Evolutionary conservation across 2,797 vertebrate genomes (phyloP).

Genomic region (Mus spretus): DNA sequence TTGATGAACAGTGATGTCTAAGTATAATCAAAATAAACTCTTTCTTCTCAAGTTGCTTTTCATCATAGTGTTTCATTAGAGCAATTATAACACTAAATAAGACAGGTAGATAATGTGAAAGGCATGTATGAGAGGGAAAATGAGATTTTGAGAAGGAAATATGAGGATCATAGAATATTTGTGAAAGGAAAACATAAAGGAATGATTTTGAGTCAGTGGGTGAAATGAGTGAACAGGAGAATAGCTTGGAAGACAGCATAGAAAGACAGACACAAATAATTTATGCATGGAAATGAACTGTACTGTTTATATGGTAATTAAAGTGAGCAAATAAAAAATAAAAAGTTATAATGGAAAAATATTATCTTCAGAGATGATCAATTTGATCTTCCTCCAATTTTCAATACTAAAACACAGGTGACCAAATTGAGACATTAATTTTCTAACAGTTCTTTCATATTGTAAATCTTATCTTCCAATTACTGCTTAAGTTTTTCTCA

Average conservation of each 20-base stretch:
- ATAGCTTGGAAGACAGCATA: not conserved
- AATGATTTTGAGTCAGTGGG: rapidly evolving
- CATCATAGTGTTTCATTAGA: not conserved
- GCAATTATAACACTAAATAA: not conserved
- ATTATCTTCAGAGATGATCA: not conserved
- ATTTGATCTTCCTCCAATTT: not conserved
- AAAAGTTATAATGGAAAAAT: not conserved
- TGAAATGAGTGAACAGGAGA: rapidly evolving
- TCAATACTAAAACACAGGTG: not conserved
- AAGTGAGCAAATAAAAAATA: not conserved
- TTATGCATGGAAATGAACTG: not conserved
- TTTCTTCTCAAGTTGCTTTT: too few species aligned
- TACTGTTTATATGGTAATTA: not conserved
- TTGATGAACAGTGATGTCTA: too few species aligned
- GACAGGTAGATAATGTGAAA: not conserved
- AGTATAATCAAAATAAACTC: not conserved
- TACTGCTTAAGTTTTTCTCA: not conserved
- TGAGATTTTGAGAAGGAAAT: not conserved
- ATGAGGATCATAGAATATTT: not conserved
- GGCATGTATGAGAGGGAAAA: not conserved
- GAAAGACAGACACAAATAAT: not conserved
- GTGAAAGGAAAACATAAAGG: rapidly evolving
- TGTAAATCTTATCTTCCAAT: not conserved
- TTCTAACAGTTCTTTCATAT: not conserved
- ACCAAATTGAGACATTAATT: not conserved